Conservation (phyloP, 2,888 invertebrate species). For the Trilocha varians region DNA sequence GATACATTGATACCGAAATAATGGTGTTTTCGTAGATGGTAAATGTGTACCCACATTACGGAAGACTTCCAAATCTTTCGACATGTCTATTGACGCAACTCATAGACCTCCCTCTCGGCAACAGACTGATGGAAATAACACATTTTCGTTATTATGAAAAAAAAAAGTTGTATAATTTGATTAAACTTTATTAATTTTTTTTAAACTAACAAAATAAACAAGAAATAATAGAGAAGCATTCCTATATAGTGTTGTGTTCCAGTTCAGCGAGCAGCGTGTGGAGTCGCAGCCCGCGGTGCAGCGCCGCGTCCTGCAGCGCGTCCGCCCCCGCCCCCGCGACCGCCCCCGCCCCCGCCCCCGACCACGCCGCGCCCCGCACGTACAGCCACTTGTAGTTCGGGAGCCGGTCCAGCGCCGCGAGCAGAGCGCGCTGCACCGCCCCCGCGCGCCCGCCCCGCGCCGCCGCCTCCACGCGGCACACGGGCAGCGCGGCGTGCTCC, state of each 20-base stretch:
- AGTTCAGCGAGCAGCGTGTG: slow-evolving; percentile 86
- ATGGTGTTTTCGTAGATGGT: too few species aligned
- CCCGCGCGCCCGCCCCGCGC: slow-evolving; percentile 20
- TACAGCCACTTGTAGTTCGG: slow-evolving; percentile 32
- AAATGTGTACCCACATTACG: too few species aligned
- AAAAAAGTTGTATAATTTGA: too few species aligned
- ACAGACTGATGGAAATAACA: too few species aligned
- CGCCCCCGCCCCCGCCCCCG: slow-evolving; percentile 72
- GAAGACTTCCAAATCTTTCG: too few species aligned
- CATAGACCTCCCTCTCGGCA: too few species aligned
- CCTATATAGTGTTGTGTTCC: slow-evolving; percentile 9
- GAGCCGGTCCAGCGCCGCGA: slow-evolving; percentile 69
- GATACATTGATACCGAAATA: too few species aligned
- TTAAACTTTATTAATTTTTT: too few species aligned
- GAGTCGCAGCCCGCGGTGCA: slow-evolving; percentile 81
- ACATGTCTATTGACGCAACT: too few species aligned
- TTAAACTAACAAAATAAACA: too few species aligned
- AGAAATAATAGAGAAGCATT: too few species aligned
- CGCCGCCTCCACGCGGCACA: slow-evolving; percentile 15
- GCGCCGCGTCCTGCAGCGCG: slow-evolving; percentile 82
- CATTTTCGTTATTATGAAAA: too few species aligned
- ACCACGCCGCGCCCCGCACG: slow-evolving; percentile 43
- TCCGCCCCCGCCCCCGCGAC: slow-evolving; percentile 77
- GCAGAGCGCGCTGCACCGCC: slow-evolving; percentile 13
- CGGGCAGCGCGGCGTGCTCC: slow-evolving; percentile 10